A percentile compares a stretch with the other conserved stretches of the same genome.
Conservation (phyloP, 2,113 vertebrate genomes). For the Chrysochloris asiatica region DNA sequence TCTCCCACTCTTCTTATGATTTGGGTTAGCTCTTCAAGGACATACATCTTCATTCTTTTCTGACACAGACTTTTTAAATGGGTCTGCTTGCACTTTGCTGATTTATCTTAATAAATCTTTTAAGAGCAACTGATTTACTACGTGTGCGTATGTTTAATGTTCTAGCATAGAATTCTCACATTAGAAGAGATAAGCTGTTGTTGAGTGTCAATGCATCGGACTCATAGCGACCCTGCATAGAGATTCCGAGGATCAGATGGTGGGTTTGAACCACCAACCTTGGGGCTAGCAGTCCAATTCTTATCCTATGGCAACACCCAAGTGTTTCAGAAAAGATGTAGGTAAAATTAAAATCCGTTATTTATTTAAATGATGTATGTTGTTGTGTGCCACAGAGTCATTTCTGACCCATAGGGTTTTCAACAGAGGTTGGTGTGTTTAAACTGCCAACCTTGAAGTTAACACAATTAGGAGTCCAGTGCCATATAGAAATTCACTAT, state of each 20-base stretch:
- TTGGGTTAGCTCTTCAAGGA: slow-evolving; percentile 51
- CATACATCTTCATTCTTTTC: slow-evolving; percentile 36
- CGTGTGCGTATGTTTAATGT: slow-evolving; percentile 42
- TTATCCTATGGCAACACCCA: too few relatives aligned
- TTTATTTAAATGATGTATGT: too few relatives aligned
- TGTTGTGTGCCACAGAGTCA: too few relatives aligned
- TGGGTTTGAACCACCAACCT: too few relatives aligned
- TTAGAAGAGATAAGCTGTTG: not conserved
- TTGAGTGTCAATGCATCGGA: too few relatives aligned
- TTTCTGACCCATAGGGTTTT: too few relatives aligned
- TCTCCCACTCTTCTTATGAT: not conserved
- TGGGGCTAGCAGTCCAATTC: too few relatives aligned
- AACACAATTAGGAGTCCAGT: too few relatives aligned
- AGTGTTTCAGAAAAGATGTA: too few relatives aligned
- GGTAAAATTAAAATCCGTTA: slow-evolving; percentile 6
- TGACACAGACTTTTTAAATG: slow-evolving; percentile 42
- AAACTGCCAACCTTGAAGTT: not conserved
- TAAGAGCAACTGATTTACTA: slow-evolving; percentile 37
- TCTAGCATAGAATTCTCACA: not conserved
- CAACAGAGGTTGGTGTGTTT: not conserved
- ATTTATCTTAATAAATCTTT: slow-evolving; percentile 73
- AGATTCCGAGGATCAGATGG: too few relatives aligned
- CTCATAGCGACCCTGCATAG: too few relatives aligned
- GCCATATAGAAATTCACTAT: not conserved
- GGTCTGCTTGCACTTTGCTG: slow-evolving; percentile 46